Percentiles rank a stretch among this genome's conserved stretches.
Conservation (phyloP, 2,888 invertebrate genomes). For the Hydrotaea diabolus region DNA sequence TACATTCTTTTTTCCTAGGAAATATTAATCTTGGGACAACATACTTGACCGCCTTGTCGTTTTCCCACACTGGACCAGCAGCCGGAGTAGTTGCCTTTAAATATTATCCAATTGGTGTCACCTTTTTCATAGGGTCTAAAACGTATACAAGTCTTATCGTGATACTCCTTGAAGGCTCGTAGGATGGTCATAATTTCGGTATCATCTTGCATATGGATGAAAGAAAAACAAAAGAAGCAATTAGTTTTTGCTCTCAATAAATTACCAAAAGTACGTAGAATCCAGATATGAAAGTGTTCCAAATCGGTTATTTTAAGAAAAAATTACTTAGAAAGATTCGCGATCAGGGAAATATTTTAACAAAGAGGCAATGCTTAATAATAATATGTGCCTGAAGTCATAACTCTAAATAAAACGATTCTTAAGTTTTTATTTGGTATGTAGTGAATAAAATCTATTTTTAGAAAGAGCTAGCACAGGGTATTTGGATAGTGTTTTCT, state of each 20-base stretch:
- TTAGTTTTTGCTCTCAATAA: slow-evolving; percentile 55
- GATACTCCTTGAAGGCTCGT: slow-evolving; percentile 83
- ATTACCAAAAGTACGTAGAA: not conserved
- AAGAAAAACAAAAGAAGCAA: not conserved
- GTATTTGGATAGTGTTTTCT: too few species aligned
- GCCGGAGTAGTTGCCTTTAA: slow-evolving; percentile 83
- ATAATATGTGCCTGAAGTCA: too few species aligned
- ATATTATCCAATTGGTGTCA: slow-evolving; percentile 83
- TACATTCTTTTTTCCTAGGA: not conserved
- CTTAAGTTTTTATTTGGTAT: too few species aligned
- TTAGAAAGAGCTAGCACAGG: too few species aligned
- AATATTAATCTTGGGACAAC: too few species aligned
- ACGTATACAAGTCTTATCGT: slow-evolving; percentile 84
- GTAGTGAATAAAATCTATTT: too few species aligned
- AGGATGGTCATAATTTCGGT: slow-evolving; percentile 82
- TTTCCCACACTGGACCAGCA: slow-evolving; percentile 87
- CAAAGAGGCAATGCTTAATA: too few species aligned
- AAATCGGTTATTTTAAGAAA: too few species aligned
- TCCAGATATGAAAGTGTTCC: too few species aligned
- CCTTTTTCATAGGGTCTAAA: slow-evolving; percentile 83
- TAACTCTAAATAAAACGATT: too few species aligned
- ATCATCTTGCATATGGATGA: slow-evolving; percentile 74
- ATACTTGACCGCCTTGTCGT: slow-evolving; percentile 83
- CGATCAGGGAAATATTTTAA: too few species aligned
- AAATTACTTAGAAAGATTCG: too few species aligned